Percentiles rank a stretch among this genome's conserved stretches.
Conservation (phyloP, 2,888 invertebrate genomes). For the Synanthedon formicaeformis region DNA sequence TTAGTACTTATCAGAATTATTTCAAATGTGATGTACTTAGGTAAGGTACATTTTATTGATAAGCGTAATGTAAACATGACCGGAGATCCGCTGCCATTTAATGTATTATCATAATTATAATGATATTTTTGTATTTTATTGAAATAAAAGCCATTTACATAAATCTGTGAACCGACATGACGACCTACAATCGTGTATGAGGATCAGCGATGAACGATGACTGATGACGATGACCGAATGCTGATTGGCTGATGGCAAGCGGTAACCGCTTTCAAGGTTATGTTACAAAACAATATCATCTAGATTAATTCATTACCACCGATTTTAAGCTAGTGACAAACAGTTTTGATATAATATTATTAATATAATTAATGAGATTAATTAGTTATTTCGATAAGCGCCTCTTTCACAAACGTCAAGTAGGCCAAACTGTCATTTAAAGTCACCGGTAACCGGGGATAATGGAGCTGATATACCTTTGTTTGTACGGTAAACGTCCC, state of each 20-base stretch:
- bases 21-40: no score
- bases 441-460: no score
- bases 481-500: no score
- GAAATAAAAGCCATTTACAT: slow-evolving; percentile 24
- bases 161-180: slow-evolving; percentile 55
- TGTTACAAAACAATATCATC: slow-evolving; percentile 35
- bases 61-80: slow-evolving; percentile 6
- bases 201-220: slow-evolving; percentile 50
- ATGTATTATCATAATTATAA: neutral
- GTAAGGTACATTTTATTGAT: no score
- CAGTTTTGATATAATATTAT: neutral
- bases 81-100: slow-evolving; percentile 24
- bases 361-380: no score
- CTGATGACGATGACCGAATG: slow-evolving; percentile 14
- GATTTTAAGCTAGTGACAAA: slow-evolving; percentile 8
- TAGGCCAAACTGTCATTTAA: no score
- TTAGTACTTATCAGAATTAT: no score
- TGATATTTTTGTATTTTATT: slow-evolving; percentile 2
- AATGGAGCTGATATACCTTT: no score
- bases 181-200: slow-evolving; percentile 45
- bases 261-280: slow-evolving; percentile 56
- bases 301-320: slow-evolving; percentile 41
- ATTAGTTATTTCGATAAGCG: no score
- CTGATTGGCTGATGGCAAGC: slow-evolving; percentile 5
- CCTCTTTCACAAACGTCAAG: no score